Base-by-base conservation (phyloP, 2,113 vertebrate genomes). In the Lampris incognitus region DNA sequence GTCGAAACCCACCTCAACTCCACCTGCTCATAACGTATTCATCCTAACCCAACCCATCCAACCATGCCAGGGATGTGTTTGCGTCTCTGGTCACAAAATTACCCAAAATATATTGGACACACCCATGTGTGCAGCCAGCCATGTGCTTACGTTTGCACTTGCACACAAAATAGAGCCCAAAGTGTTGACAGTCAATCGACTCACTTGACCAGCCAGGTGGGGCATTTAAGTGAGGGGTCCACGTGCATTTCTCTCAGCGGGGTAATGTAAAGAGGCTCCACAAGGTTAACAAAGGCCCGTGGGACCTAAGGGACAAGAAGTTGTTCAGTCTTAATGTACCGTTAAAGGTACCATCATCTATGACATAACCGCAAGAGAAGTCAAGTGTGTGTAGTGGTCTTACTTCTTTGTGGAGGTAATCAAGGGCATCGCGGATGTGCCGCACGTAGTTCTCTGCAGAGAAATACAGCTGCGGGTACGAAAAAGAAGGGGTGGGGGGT, bases 341-440 rank as follows among this genome's bases (percentile, higher is more conserved):
- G 41, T n/a, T 36, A 64, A 44, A 10, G 6, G 39, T 7, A 49
- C 7, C 1, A 57, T 36, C 4, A 38, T 40, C 1, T 4, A 41
- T 58, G 36, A 41, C 41, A 7, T 42, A 54, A 6, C 58, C 8
- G 5, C 3, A 5, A 24, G 24, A 24, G 24, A 24, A 24, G 24
- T 24, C 24, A 24, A 24, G 24, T 24, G 24, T 49, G 6, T 68
- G 46, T 52, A 0, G 9, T 36, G 10, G 36, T 63, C 74, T 57
- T 85, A 96, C 97, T 95, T 97, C 84, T 77, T 87, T 72, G 2
- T 97, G 95, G 11, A 98, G 92, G 82, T 94, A 89, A 88, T 99
- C 97, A 90, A 98, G 93, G 48, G 94, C 92, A 69, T 94, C 86
- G 50, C 78, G 91, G 71, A 99, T 85, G 63, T 89, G 88, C 1